Evolutionary conservation across 92 coral and sea anemone species (phyloP), one percentile per base, ranked within the genome.

Genomic region (Porites divaricata): DNA sequence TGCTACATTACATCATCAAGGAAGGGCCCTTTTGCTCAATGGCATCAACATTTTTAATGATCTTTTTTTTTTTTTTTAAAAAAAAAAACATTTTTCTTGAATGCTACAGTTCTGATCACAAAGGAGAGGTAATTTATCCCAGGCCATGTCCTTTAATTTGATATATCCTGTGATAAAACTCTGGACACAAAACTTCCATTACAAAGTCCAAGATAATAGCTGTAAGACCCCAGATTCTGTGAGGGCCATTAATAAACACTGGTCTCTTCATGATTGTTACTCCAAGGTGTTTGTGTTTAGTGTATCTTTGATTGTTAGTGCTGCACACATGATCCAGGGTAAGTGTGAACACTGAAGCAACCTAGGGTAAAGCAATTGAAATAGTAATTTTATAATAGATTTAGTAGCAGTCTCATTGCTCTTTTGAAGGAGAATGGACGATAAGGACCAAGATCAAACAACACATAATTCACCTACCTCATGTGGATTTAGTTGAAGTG

Each of bases 201-300:
- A 75, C 79, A 23, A 61, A n/a, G 67, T 95, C 98, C 52, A 88
- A 76, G 25, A 95, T 71, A 19, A 87, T 86, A 19, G 98, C 98
- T 22, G 98, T 93, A 26, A 95, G 74, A 28, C 98, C 98, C 98
- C 98, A 95, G 56, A 95, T 93, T 77, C 85, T 86, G 25, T 87
- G 83, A 17, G 98, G 94, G 16, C 97, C 90, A 84, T 87, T 88
- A 20, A 84, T 41, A 87, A 93, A 95, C 63, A 91, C 93, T 74
- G 98, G 98, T 71, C 84, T 67, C n/a, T 80, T 87, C 1, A 24
- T 16, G 71, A 77, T 77, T 48, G 71, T 35, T 12, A 77, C 81
- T 64, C 81, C 48, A 45, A 51, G 64, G 76, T 80, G 74, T 54
- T 81, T 89, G 88, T 85, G 95, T 75, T 76, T 90, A 48, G 98